phyloP scores from a whole-genome alignment of 2,888 invertebrate genomes.

The Gandaritis pyraliata region DNA sequence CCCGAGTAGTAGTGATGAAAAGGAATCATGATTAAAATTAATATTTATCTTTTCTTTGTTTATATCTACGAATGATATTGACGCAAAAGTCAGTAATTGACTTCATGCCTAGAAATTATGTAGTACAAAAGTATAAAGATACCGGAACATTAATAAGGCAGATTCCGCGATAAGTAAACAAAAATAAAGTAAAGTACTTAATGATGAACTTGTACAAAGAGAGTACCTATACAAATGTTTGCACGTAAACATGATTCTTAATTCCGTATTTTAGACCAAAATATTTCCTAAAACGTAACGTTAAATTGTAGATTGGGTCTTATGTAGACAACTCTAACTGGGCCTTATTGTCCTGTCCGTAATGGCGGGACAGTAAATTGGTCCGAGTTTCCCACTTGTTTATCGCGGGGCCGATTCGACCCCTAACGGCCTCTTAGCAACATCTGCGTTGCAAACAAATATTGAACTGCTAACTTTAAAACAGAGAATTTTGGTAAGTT shows the following conservation, averaged over 20 bases:
- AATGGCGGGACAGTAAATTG: slow-evolving; percentile 31
- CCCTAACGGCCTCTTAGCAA: slow-evolving; percentile 30
- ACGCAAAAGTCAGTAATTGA: no score
- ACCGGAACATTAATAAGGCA: no score
- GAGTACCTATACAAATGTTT: slow-evolving; percentile 11
- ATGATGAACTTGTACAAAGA: not conserved
- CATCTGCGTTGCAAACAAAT: slow-evolving; percentile 34
- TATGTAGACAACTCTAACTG: slow-evolving; percentile 31
- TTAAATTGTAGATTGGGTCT: slow-evolving; percentile 23
- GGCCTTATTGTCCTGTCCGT: slow-evolving; percentile 33
- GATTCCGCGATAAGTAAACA: not conserved
- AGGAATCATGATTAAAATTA: no score
- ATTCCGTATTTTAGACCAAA: slow-evolving; percentile 17
- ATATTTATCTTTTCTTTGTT: no score
- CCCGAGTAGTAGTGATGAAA: no score
- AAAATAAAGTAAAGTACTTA: not conserved
- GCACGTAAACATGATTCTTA: not conserved
- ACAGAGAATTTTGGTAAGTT: slow-evolving; percentile 18
- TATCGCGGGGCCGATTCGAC: slow-evolving; percentile 26
- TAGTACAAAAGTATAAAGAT: no score
- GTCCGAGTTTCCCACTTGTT: slow-evolving; percentile 31
- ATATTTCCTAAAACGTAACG: slow-evolving; percentile 24
- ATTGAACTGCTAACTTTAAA: slow-evolving; percentile 32
- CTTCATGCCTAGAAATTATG: no score
- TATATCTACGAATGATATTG: no score